Evolutionary conservation across 1,140 invertebrate species (phyloP).

Genomic region (Zaprionus vittiger): DNA sequence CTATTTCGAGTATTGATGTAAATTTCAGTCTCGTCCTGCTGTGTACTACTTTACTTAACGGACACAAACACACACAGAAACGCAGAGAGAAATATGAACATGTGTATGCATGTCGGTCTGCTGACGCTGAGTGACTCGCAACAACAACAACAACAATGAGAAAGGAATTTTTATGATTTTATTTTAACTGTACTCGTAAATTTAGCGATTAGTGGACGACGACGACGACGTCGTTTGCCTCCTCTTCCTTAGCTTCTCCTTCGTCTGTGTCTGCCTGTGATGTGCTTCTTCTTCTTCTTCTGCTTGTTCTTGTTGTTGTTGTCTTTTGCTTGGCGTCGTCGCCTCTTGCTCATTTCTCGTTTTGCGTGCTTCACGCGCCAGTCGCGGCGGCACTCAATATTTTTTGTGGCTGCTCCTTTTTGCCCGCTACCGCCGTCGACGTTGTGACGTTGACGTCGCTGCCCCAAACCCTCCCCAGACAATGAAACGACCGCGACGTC

Average conservation of each 20-base stretch:
- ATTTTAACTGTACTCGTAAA: conserved; percentile 81
- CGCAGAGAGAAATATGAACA: neutral
- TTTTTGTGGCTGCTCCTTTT: conserved; percentile 66
- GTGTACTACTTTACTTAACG: conserved; percentile 47
- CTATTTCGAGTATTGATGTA: conserved; percentile 49
- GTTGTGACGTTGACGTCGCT: conserved; percentile 11
- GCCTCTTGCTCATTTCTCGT: conserved; percentile 21
- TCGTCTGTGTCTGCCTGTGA: neutral
- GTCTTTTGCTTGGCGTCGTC: conserved; percentile 29
- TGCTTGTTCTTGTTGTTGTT: conserved; percentile 28
- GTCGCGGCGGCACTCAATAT: conserved; percentile 62
- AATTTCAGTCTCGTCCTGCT: conserved; percentile 52
- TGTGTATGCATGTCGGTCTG: conserved; percentile 7
- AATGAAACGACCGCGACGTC: conserved; percentile 46
- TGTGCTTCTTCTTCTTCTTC: conserved; percentile 15
- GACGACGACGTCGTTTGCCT: conserved; percentile 25
- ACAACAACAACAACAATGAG: conserved; percentile 50
- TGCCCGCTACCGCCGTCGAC: conserved; percentile 29
- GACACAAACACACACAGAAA: neutral
- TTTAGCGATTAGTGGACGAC: conserved; percentile 75
- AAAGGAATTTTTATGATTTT: conserved; percentile 76
- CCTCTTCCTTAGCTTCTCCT: conserved; percentile 8
- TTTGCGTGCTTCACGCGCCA: conserved; percentile 73
- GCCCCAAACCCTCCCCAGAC: conserved; percentile 63
- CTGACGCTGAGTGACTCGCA: conserved; percentile 56